These are phyloP conservation scores for Leucopsar rothschildi DNA, from an alignment of 2,113 vertebrate species.

Conservation along the genomic window DNA sequence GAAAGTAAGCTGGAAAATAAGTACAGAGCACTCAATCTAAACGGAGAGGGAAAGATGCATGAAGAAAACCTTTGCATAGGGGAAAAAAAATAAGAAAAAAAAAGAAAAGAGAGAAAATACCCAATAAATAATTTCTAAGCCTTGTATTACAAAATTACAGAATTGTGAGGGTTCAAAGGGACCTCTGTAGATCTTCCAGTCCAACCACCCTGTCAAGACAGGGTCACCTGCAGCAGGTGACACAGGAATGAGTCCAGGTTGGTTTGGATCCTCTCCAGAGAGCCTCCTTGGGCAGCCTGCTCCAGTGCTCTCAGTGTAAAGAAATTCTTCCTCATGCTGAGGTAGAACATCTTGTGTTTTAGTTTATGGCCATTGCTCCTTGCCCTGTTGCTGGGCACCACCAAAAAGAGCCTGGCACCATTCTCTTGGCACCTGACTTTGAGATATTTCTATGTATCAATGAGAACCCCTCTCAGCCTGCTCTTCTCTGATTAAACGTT, in stretches of 20 bases:
- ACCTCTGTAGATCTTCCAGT: not conserved
- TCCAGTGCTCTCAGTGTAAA: not conserved
- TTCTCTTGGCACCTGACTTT: not conserved
- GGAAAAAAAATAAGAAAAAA: not conserved
- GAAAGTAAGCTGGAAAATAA: not conserved
- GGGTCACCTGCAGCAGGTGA: not conserved
- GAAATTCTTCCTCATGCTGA: not conserved
- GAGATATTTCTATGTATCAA: not conserved
- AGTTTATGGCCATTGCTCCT: not conserved
- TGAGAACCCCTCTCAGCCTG: not conserved
- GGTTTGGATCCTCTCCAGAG: not conserved
- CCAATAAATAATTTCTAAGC: not conserved
- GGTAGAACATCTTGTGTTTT: not conserved
- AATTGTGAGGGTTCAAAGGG: not conserved
- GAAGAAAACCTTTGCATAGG: fast-evolving
- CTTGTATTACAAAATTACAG: not conserved
- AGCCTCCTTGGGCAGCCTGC: not conserved
- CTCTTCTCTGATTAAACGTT: not conserved
- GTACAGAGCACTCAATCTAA: not conserved
- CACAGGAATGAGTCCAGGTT: not conserved
- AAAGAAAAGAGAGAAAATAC: not conserved
- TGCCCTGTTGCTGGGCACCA: not conserved
- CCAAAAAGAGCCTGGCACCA: not conserved
- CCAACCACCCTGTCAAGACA: not conserved
- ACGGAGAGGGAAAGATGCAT: not conserved